These are phyloP conservation scores for Eumerus sabulonum DNA, from an alignment of 2,888 invertebrate species.

Conservation along the genomic window DNA sequence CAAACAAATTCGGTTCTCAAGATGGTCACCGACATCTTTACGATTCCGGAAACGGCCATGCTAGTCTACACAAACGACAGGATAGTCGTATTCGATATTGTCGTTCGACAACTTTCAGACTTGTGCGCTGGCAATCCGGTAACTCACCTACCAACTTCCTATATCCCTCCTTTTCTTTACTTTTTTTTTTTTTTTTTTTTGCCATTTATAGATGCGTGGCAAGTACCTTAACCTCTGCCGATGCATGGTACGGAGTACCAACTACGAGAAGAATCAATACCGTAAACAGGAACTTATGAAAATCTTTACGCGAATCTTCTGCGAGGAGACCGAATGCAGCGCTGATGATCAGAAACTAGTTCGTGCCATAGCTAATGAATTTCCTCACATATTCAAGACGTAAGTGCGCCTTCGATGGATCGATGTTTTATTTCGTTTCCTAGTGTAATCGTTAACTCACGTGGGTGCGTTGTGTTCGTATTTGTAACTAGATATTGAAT, in stretches of 20 bases:
- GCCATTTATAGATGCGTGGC: slow-evolving; percentile 82
- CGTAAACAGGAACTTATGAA: slow-evolving; percentile 89
- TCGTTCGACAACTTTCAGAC: slow-evolving; percentile 93
- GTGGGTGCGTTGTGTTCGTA: slow-evolving; percentile 44
- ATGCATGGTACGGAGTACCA: slow-evolving; percentile 89
- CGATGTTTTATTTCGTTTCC: slow-evolving; percentile 7
- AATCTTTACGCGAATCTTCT: slow-evolving; percentile 92
- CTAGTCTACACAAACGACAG: slow-evolving; percentile 97
- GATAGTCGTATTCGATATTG: slow-evolving; percentile 95
- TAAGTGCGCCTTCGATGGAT: slow-evolving; percentile 73
- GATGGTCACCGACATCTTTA: slow-evolving; percentile 92
- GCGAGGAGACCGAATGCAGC: slow-evolving; percentile 88
- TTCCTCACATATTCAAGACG: slow-evolving; percentile 87
- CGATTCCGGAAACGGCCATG: slow-evolving; percentile 87
- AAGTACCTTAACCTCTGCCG: slow-evolving; percentile 89
- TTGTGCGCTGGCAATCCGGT: slow-evolving; percentile 92
- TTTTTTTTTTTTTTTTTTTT: too few species aligned
- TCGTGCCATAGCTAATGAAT: slow-evolving; percentile 90
- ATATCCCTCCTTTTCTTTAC: too few species aligned
- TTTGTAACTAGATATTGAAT: slow-evolving; percentile 15
- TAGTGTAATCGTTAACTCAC: slow-evolving; percentile 29
- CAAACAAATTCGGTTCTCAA: slow-evolving; percentile 93
- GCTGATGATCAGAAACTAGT: slow-evolving; percentile 88
- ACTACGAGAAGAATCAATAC: slow-evolving; percentile 89
- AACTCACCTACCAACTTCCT: too few species aligned